Evolutionary conservation across 2,113 vertebrate species (phyloP).

Genomic region (Promerops cafer): DNA sequence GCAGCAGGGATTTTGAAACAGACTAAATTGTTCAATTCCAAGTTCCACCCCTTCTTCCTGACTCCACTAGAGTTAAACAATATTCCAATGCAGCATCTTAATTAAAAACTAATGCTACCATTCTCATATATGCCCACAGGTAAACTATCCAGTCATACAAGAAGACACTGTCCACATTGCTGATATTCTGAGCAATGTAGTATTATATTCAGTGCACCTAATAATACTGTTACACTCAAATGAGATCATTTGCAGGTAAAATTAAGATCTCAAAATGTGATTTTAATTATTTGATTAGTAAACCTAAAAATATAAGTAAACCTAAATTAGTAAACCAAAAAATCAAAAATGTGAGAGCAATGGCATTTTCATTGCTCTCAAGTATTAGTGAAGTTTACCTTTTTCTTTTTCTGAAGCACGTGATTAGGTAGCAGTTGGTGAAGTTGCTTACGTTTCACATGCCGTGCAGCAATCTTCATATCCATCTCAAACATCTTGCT

Average conservation of each 20-base stretch:
- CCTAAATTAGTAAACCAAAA: background rate
- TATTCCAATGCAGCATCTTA: background rate
- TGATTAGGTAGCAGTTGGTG: slow-evolving; percentile 82
- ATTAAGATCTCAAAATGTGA: background rate
- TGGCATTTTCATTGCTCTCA: background rate
- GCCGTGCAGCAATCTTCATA: slow-evolving; percentile 88
- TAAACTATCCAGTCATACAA: background rate
- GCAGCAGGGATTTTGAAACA: background rate
- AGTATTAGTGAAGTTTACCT: slow-evolving; percentile 66
- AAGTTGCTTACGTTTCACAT: slow-evolving; percentile 84
- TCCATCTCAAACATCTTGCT: slow-evolving; percentile 88
- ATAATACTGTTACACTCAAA: background rate
- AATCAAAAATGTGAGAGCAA: background rate
- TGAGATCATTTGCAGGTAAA: background rate
- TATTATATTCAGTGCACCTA: background rate
- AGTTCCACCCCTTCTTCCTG: background rate
- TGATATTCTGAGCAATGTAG: background rate
- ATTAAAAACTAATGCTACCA: background rate
- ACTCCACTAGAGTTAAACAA: background rate
- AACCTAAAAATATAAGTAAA: background rate
- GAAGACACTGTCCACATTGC: background rate
- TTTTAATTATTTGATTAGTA: background rate
- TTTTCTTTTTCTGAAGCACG: slow-evolving; percentile 83
- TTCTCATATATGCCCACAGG: background rate
- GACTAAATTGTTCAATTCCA: background rate